A percentile compares a stretch with the other conserved stretches of the same genome.
phyloP scores from a whole-genome alignment of 2,113 vertebrate species.

The Scatophagus argus region DNA sequence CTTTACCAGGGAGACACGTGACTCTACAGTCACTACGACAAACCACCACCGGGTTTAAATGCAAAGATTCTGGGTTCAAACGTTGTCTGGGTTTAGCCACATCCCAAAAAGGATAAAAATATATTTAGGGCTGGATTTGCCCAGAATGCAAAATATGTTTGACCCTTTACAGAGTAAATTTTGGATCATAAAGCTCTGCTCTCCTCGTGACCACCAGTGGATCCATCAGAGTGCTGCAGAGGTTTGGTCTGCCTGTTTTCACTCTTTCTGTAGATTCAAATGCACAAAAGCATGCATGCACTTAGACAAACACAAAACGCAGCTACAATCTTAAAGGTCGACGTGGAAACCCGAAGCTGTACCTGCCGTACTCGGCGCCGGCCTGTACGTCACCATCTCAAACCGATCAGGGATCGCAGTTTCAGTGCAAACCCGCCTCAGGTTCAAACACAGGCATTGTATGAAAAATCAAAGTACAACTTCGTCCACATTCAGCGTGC shows the following conservation, averaged over 20 bases:
- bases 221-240: conserved; percentile 40
- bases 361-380: neutral
- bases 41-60: conserved; percentile 5
- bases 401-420: conserved; percentile 63
- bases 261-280: conserved; percentile 18
- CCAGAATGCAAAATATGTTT: conserved; percentile 32
- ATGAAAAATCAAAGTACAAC: neutral
- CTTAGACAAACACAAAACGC: conserved; percentile 37
- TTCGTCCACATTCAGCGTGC: neutral
- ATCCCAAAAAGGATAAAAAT: conserved; percentile 2
- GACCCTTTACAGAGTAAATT: conserved; percentile 25
- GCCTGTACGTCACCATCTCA: conserved; percentile 9
- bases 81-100: conserved; percentile 33
- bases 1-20: conserved; percentile 9
- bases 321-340: conserved; percentile 20
- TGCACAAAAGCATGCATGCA: conserved; percentile 56
- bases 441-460: conserved; percentile 55
- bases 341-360: neutral
- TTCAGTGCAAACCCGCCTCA: conserved; percentile 58
- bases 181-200: neutral
- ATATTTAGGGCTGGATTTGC: conserved; percentile 44
- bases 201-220: conserved; percentile 10
- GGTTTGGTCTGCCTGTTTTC: conserved; percentile 34
- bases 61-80: conserved; percentile 28
- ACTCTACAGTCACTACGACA: conserved; percentile 21